Conservation (phyloP, 2,797 vertebrate genomes). For the Thunnus albacares region DNA sequence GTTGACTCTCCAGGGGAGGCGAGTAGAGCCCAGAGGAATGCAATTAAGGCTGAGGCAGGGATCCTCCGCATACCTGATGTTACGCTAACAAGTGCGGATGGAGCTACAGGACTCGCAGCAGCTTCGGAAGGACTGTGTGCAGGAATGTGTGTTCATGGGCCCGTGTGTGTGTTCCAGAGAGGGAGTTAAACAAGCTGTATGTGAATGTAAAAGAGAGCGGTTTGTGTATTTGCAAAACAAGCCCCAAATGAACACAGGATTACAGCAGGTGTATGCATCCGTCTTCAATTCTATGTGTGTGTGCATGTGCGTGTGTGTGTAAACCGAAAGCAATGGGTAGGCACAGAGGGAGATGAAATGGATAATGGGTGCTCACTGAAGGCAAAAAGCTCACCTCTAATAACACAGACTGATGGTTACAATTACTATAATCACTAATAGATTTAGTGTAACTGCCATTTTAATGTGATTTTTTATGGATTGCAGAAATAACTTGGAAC, state of each 20-base stretch:
- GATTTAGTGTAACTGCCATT: conserved; percentile 42
- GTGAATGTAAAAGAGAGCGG: no score
- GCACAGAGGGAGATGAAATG: conserved; percentile 32
- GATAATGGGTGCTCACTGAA: conserved; percentile 53
- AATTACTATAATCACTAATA: conserved; percentile 60
- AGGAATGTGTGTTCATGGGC: conserved; percentile 6
- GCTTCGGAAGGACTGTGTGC: conserved; percentile 20
- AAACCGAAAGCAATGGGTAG: conserved; percentile 43
- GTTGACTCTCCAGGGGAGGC: conserved; percentile 65
- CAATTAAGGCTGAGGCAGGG: conserved; percentile 63
- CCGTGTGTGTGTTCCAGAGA: not conserved
- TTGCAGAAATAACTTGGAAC: conserved; percentile 46
- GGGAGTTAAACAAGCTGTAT: not conserved
- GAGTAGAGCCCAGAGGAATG: conserved; percentile 54
- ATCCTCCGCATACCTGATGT: conserved; percentile 56
- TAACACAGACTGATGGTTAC: conserved; percentile 47
- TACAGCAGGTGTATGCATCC: not conserved
- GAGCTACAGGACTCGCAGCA: not conserved
- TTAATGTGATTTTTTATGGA: conserved; percentile 52
- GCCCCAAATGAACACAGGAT: not conserved
- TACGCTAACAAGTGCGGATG: conserved; percentile 40
- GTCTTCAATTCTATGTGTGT: not conserved
- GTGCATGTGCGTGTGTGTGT: conserved; percentile 6
- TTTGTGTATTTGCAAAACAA: not conserved
- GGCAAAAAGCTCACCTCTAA: conserved; percentile 59